A percentile compares a stretch with the other conserved stretches of the same genome.
These are phyloP conservation scores for Seira musarum DNA, from an alignment of 2,888 invertebrate genomes.

Conservation along the genomic window DNA sequence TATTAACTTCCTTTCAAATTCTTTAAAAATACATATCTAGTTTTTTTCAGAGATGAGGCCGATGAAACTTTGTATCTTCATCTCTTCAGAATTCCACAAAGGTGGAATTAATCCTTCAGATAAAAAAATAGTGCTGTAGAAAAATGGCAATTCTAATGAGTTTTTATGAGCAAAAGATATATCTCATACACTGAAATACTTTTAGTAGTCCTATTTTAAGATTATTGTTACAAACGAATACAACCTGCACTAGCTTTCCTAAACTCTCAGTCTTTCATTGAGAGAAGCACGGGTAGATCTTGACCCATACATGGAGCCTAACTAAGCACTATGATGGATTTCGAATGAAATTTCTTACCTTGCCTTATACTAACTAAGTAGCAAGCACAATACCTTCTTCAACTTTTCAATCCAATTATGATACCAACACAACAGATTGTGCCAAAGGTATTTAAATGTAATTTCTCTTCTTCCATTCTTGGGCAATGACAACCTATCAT, in stretches of 20 bases:
- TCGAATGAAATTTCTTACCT: not conserved
- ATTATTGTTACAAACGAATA: not conserved
- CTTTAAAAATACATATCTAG: not conserved
- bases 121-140: not conserved
- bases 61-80: not conserved
- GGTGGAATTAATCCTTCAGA: not conserved
- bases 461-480: too few relatives aligned
- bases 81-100: not conserved
- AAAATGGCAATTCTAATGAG: not conserved
- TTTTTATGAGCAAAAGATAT: not conserved
- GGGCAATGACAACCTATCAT: too few relatives aligned
- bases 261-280: too few relatives aligned
- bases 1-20: not conserved
- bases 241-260: not conserved
- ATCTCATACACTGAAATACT: not conserved
- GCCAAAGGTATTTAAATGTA: too few relatives aligned
- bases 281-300: too few relatives aligned
- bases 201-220: not conserved
- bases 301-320: too few relatives aligned
- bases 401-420: too few relatives aligned
- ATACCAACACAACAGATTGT: too few relatives aligned
- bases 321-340: not conserved
- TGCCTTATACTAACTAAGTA: not conserved
- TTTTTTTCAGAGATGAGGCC: not conserved
- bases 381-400: not conserved